Evolutionary conservation across 2,113 vertebrate genomes (phyloP).

Genomic region (Calcarius ornatus): DNA sequence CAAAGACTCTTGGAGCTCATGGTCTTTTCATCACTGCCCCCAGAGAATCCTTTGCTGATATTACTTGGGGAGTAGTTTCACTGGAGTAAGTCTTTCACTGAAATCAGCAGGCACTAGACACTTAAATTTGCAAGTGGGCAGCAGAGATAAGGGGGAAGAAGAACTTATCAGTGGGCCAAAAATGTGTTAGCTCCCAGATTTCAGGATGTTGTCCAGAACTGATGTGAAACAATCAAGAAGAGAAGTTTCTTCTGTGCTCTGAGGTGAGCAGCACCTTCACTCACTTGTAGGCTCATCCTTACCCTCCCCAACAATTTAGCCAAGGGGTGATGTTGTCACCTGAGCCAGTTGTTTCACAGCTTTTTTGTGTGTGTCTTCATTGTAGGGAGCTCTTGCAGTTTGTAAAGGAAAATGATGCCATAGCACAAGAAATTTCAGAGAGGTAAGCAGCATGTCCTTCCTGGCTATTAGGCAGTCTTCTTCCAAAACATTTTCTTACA

Average conservation of each 20-base stretch:
- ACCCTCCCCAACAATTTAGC: neutral
- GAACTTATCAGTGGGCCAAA: neutral
- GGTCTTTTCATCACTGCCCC: neutral
- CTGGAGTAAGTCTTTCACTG: neutral
- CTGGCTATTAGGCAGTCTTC: neutral
- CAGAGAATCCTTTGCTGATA: neutral
- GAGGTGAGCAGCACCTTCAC: neutral
- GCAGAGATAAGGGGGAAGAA: neutral
- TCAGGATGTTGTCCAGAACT: neutral
- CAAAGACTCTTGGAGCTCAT: neutral
- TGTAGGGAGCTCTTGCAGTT: constrained; percentile 89
- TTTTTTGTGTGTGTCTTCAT: neutral
- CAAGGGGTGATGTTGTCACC: neutral
- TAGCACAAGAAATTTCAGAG: constrained; percentile 84
- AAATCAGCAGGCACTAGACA: neutral
- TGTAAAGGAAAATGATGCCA: constrained; percentile 88
- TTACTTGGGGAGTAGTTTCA: neutral
- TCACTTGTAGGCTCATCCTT: neutral
- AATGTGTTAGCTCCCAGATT: neutral
- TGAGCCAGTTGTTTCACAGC: neutral
- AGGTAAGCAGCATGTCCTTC: constrained; percentile 75
- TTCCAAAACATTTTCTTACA: neutral
- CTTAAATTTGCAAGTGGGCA: neutral
- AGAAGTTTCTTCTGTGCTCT: neutral
- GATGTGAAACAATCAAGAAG: neutral